These are phyloP conservation scores for Zoanthus solanderi DNA, from an alignment of 92 coral and sea anemone species.

Conservation along the genomic window DNA sequence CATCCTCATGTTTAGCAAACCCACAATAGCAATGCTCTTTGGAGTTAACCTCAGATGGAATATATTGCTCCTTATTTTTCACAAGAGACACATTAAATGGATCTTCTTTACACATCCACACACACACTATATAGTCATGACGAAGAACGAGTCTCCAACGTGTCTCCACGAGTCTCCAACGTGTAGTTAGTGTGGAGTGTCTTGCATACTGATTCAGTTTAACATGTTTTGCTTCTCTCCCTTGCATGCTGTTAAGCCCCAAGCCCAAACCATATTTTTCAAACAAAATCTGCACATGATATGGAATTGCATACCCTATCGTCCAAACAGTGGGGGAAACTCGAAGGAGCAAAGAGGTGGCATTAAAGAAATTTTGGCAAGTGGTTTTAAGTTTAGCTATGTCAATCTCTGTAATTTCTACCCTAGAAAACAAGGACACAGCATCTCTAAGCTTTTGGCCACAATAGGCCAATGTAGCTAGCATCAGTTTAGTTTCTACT, in stretches of 20 bases:
- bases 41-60: slow-evolving; percentile 44
- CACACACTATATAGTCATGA: slow-evolving; percentile 64
- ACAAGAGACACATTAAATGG: slow-evolving; percentile 33
- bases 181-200: slow-evolving; percentile 59
- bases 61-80: slow-evolving; percentile 56
- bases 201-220: slow-evolving; percentile 67
- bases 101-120: slow-evolving; percentile 63
- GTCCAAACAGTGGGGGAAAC: slow-evolving; percentile 80
- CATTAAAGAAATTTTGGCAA: slow-evolving; percentile 68
- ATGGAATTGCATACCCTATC: slow-evolving; percentile 64
- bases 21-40: slow-evolving; percentile 64
- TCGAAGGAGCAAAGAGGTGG: slow-evolving; percentile 45
- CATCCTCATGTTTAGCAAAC: slow-evolving; percentile 44
- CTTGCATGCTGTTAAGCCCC: slow-evolving; percentile 31
- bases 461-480: slow-evolving; percentile 51
- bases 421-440: slow-evolving; percentile 58
- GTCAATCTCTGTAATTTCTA: slow-evolving; percentile 37
- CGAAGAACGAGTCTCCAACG: slow-evolving; percentile 70
- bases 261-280: slow-evolving; percentile 61
- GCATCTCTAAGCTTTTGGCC: slow-evolving; percentile 73
- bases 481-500: slow-evolving; percentile 51
- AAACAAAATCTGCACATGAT: slow-evolving; percentile 57
- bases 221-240: slow-evolving; percentile 69
- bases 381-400: slow-evolving; percentile 49
- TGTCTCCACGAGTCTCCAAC: slow-evolving; percentile 69